phyloP scores from a whole-genome alignment of 2,797 vertebrate genomes.

The Graptemys geographica region DNA sequence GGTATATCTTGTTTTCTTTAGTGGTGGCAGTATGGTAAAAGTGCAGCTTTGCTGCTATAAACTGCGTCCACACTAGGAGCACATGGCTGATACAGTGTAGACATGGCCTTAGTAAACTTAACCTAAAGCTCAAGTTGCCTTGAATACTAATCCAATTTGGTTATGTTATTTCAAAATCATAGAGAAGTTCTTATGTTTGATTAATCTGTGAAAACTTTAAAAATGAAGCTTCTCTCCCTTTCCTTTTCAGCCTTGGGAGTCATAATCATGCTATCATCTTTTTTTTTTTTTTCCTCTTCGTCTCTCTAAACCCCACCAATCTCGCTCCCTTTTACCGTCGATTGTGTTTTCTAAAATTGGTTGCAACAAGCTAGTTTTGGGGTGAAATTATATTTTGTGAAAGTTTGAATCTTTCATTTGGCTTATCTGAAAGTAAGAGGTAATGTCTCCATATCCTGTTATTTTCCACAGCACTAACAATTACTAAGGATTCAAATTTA shows the following conservation, averaged over 20 bases:
- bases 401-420: background rate
- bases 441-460: background rate
- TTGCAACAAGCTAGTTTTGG: background rate
- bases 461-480: rapidly evolving
- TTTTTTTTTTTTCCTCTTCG: background rate
- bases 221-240: background rate
- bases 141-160: background rate
- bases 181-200: background rate
- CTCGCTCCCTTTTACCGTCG: background rate
- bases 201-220: background rate
- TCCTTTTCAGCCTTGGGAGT: background rate
- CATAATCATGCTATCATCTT: background rate
- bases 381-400: background rate
- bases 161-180: background rate
- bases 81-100: background rate
- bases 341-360: background rate
- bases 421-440: rapidly evolving
- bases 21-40: background rate
- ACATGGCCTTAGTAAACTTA: background rate
- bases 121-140: background rate
- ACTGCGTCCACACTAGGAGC: background rate
- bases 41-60: background rate
- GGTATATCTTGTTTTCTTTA: background rate
- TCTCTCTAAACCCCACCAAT: background rate
- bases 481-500: rapidly evolving